These are phyloP conservation scores for fruit fly (Drosophila melanogaster) DNA, from an alignment of 1,140 invertebrate species.

Conservation along the genomic window Release_6_plus_ISO1_MT NT_037436.4:1200001-1200500, in stretches of 20 bases:
- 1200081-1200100: slow-evolving; percentile 40
- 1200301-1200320: slow-evolving; percentile 28
- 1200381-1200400: too few relatives aligned
- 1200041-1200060: slow-evolving; percentile 44
- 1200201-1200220: slow-evolving; percentile 75
- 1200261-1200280: slow-evolving; percentile 34
- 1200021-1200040: slow-evolving; percentile 21
- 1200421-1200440: too few relatives aligned
- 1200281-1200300: slow-evolving; percentile 16
- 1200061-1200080: slow-evolving; percentile 28
- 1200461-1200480: too few relatives aligned
- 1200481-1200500: too few relatives aligned
- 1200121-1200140: slow-evolving; percentile 55
- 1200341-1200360: background rate
- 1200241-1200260: slow-evolving; percentile 43
- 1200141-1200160: slow-evolving; percentile 49
- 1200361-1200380: background rate
- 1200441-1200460: too few relatives aligned
- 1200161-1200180: slow-evolving; percentile 47
- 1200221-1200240: slow-evolving; percentile 73
- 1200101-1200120: slow-evolving; percentile 52
- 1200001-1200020: slow-evolving; percentile 35
- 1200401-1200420: too few relatives aligned
- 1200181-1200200: slow-evolving; percentile 59
- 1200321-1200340: background rate